phyloP scores from a whole-genome alignment of 2,888 invertebrate species.

The Caenorhabditis panamensis region DNA sequence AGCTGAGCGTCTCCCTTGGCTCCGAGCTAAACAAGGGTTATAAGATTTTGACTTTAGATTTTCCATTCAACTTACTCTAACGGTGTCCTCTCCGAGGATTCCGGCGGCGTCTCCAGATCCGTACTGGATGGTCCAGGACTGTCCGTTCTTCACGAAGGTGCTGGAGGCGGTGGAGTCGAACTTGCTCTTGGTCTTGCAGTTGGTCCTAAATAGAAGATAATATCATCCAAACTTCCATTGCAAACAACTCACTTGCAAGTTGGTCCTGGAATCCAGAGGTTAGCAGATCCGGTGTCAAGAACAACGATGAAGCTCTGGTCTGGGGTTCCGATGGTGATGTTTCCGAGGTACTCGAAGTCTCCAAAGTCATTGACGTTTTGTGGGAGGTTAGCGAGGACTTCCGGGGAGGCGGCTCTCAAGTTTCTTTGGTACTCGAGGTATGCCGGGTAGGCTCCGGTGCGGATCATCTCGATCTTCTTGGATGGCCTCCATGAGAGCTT shows the following conservation, averaged over 20 bases:
- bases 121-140: conserved; percentile 92
- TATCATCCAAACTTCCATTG: neutral
- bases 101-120: conserved; percentile 93
- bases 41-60: conserved; percentile 7
- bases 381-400: conserved; percentile 56
- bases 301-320: conserved; percentile 71
- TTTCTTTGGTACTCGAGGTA: conserved; percentile 64
- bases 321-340: conserved; percentile 73
- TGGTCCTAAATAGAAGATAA: conserved; percentile 53
- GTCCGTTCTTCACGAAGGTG: conserved; percentile 91
- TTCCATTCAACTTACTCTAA: conserved; percentile 85
- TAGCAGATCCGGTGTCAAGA: conserved; percentile 75
- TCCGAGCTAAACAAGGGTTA: conserved; percentile 64
- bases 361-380: conserved; percentile 66
- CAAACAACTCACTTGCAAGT: conserved; percentile 61
- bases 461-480: conserved; percentile 66
- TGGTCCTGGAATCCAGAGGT: conserved; percentile 74
- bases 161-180: conserved; percentile 91
- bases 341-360: conserved; percentile 82
- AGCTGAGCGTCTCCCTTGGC: conserved; percentile 62
- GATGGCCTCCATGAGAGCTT: conserved; percentile 65
- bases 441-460: conserved; percentile 62
- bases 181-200: conserved; percentile 84
- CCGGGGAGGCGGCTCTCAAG: conserved; percentile 52
- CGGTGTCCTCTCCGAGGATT: conserved; percentile 91